Base-by-base conservation (phyloP, 2,113 vertebrate species). In the Cathartes aura region DNA sequence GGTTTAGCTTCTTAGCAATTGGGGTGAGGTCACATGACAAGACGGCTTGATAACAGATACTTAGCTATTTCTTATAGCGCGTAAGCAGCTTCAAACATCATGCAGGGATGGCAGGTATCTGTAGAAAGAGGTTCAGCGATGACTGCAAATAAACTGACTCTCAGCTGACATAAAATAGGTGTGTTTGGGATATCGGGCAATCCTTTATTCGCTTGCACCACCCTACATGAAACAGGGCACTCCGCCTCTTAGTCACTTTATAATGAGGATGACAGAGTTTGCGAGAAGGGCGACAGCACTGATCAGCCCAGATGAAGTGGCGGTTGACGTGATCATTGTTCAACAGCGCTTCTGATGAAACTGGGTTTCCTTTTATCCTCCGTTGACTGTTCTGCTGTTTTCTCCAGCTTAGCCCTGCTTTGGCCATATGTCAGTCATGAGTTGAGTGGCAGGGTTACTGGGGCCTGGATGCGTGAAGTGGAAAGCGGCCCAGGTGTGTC, bases 401-500 rank as follows among this genome's bases (percentile, higher is more conserved):
- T 76, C 42, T 86, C 0, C 53, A 34, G 66, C 70, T 88, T 64
- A 53, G 66, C 40, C 15, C 6, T 1, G 21, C 74, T 67, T 56
- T 76, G 79, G 45, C 58, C 4, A 2, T 42, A 0, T 1, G 3
- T 48, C 43, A 27, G 34, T 11, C 0, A 0, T 64, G 29, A 83
- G 22, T 1, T 55, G 56, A 64, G 66, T 26, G 50, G 14, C 4
- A 6, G 70, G 24, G 29, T 75, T 72, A 5, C 43, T 23, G 50
- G 12, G 58, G 18, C 29, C 29, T 87, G 72, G 18, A 4, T 89
- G 60, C 3, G 4, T 17, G 58, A 78, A 27, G 29, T 59, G 50
- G 42, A 38, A 27, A 32, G 66, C 0, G 0, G 18, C 59, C 55
- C 43, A 7, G 66, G 30, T 0, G 0, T 20, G 52, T 43, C n/a